Evolutionary conservation across 2,888 invertebrate species (phyloP), one percentile per base, ranked within the genome.

Genomic region (Aspidiotus destructor): DNA sequence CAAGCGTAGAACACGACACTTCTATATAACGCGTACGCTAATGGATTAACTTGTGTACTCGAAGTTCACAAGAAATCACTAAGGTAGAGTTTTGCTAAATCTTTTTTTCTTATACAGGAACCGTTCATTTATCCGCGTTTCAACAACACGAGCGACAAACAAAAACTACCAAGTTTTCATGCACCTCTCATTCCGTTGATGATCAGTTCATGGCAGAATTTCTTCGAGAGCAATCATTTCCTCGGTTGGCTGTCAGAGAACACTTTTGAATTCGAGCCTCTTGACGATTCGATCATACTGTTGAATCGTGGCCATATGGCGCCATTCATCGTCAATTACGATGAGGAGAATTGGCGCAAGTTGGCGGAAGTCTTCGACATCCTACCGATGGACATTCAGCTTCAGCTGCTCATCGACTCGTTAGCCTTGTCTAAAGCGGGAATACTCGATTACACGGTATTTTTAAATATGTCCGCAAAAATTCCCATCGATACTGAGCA

Each of bases 261-360:
- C 9, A 16, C 40, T 41, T 63, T 41, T 6, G 41, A 63, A 52
- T 52, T 67, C 10, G 9, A n/a, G 10, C 17, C 41, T 28, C 28
- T 28, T 1, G 28, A 28, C 28, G 28, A 28, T 28, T 28, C 28
- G 28, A 5, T 28, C 28, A 28, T 28, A 28, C 28, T 28, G 28
- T 3, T 48, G n/a, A 48, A 48, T 6, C n/a, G 10, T n/a, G 11
- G 48, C 6, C n/a, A 13, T 68, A 15, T 74, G 87, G 88, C 87
- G 0, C 88, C 89, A 53, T 90, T 85, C 78, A 87, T 89, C 6
- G 91, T 92, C 0, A 90, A 90, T 75, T 92, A 92, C 75, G 91
- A 91, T 74, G 76, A 79, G 8, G 78, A 81, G 53, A 91, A 90
- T 75, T 92, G 91, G 91, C 82, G 85, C 71, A 81, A 88, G 73